Evolutionary conservation across 2,888 invertebrate genomes (phyloP), one percentile per base, ranked within the genome.

Genomic region (Lapara coniferarum): DNA sequence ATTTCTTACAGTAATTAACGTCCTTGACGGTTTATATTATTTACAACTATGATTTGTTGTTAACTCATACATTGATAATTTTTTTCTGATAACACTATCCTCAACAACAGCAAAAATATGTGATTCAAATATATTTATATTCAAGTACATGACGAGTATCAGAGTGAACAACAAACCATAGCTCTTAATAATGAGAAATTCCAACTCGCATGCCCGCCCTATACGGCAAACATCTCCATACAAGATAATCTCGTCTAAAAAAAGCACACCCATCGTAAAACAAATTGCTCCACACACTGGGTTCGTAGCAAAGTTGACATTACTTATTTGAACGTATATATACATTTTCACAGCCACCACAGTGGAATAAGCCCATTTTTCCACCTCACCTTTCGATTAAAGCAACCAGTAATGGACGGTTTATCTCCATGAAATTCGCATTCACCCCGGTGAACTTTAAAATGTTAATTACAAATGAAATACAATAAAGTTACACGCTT

Each of bases 381-480:
- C 10, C 46, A 16, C 6, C 19, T 44, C 19, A 63, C 46, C 63
- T 63, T 58, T 49, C 63, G 19, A 10, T 49, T 63, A 63, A 63
- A 49, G 63, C 19, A 19, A 12, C n/a, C 49, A 63, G 46, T 49
- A 49, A 46, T 63, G 49, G 12, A 16, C 19, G 63, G 13, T 63
- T 63, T 63, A 46, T 49, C 46, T 49, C 46, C 63, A 49, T 63
- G 16, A 63, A 19, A 49, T 63, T 49, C 19, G 6, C 63, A 49
- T 63, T 63, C 49, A 63, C 46, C 49, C 49, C 63, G 49, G 49
- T 49, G 49, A 63, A 63, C 49, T 63, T 63, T 63, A 63, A 63
- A 44, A 67, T 16, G 52, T 66, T 30, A 57, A 67, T 49, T 57
- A 19, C 12, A 52, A 51, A 51, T 58, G 51, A 49, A 68, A 58